These are phyloP conservation scores for Pangasius sanitwongsei DNA, from an alignment of 2,797 vertebrate species.

Conservation along the genomic window DNA sequence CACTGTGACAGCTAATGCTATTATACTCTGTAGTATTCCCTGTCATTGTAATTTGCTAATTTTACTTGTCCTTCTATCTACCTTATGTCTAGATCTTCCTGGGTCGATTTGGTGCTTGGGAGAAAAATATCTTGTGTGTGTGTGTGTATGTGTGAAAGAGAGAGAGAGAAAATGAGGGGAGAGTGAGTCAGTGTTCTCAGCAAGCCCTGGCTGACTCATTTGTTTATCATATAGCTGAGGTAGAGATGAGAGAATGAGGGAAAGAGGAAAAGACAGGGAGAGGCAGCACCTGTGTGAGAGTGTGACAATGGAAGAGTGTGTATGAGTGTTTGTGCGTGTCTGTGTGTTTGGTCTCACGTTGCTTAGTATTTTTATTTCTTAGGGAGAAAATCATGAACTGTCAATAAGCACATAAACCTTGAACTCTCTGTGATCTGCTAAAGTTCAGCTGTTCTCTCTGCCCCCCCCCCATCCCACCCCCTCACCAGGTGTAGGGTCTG, in stretches of 20 bases:
- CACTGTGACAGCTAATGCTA: neutral
- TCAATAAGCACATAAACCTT: slow-evolving; percentile 28
- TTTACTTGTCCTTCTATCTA: neutral
- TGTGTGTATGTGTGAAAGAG: slow-evolving; percentile 20
- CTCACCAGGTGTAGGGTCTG: slow-evolving; percentile 45
- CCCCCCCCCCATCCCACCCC: neutral
- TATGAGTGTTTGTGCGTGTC: slow-evolving; percentile 14
- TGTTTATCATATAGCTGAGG: slow-evolving; percentile 67
- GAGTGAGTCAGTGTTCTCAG: slow-evolving; percentile 71
- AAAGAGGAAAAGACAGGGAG: slow-evolving; percentile 32
- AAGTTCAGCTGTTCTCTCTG: neutral
- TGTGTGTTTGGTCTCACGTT: slow-evolving; percentile 14
- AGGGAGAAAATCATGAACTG: slow-evolving; percentile 5
- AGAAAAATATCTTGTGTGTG: slow-evolving; percentile 29
- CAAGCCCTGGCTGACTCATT: slow-evolving; percentile 69
- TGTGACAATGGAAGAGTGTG: neutral
- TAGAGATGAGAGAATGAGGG: slow-evolving; percentile 52
- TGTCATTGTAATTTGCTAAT: neutral
- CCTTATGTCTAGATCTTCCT: slow-evolving; percentile 9
- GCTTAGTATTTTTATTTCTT: neutral
- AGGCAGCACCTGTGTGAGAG: slow-evolving; percentile 41
- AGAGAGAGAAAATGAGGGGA: slow-evolving; percentile 43
- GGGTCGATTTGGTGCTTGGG: slow-evolving; percentile 33
- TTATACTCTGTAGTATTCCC: neutral
- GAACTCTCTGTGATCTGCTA: slow-evolving; percentile 12